Percentiles rank a stretch among this genome's conserved stretches.
Conservation (phyloP, 2,113 vertebrate species). For the Ceratotherium simum region DNA sequence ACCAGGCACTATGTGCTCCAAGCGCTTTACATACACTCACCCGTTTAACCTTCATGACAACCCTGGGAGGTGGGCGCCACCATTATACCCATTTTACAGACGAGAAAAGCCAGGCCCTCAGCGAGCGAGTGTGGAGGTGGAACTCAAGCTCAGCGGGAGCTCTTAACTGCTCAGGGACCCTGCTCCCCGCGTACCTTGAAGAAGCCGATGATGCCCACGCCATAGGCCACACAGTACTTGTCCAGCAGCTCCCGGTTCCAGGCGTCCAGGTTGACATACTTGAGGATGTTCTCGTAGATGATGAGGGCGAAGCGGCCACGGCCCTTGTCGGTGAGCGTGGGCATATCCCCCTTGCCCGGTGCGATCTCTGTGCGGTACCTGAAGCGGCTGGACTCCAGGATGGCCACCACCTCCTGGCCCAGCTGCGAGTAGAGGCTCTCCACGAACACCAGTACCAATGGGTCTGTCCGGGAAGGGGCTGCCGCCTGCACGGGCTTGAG, state of each 20-base stretch:
- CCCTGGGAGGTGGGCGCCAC: not conserved
- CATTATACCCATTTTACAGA: not conserved
- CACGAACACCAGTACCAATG: conserved; percentile 97
- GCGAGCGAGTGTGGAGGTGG: fast-evolving
- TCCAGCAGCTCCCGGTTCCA: conserved; percentile 99
- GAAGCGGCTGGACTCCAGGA: conserved; percentile 97
- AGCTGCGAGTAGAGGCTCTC: conserved; percentile 98
- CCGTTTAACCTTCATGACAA: not conserved
- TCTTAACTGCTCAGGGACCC: fast-evolving
- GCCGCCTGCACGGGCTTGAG: conserved; percentile 89
- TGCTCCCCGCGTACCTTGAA: conserved; percentile 91
- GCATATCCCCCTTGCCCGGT: conserved; percentile 98
- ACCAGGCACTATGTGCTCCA: not conserved
- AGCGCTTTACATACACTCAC: not conserved
- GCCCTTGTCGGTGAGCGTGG: conserved; percentile 96
- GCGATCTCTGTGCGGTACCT: conserved; percentile 97
- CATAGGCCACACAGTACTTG: conserved; percentile 98
- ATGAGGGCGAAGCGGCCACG: conserved; percentile 96
- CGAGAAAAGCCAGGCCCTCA: not conserved
- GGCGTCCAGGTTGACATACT: conserved; percentile 98
- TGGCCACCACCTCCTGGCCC: conserved; percentile 98
- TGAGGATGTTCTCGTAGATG: conserved; percentile 98
- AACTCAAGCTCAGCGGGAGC: not conserved
- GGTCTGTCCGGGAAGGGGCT: conserved; percentile 92
- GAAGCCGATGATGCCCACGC: conserved; percentile 98